These are phyloP conservation scores for Psix sp. DNA, from an alignment of 1,140 invertebrate species.

Conservation along the genomic window DNA sequence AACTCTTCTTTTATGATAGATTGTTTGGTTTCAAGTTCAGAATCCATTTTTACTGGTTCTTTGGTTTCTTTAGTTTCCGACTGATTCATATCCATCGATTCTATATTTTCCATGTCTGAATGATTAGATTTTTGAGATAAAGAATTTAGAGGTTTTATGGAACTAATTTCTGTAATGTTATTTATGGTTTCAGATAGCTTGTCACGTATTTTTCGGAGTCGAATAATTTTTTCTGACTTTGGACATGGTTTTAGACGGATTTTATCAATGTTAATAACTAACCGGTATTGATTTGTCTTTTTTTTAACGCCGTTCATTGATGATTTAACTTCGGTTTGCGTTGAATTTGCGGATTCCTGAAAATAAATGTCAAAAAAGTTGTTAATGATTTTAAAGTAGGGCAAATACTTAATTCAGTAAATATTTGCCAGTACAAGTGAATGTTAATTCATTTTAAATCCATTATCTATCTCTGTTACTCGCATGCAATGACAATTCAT, in stretches of 20 bases:
- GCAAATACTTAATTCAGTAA: no score
- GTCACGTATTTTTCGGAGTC: constrained; percentile 16
- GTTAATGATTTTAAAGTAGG: background rate
- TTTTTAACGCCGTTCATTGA: constrained; percentile 4
- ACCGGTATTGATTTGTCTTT: constrained; percentile 53
- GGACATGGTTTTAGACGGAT: constrained; percentile 62
- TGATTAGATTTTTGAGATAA: constrained; percentile 5
- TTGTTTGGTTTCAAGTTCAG: background rate
- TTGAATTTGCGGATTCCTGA: no score
- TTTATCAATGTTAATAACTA: constrained; percentile 71
- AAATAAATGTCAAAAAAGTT: background rate
- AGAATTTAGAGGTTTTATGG: background rate
- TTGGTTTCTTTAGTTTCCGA: no score
- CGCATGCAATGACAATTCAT: no score
- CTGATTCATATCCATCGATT: background rate
- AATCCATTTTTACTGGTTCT: no score
- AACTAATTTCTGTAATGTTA: background rate
- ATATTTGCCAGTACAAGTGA: no score
- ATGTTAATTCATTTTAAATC: no score
- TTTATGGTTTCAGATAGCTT: constrained; percentile 15
- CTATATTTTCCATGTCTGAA: background rate
- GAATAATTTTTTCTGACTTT: constrained; percentile 49
- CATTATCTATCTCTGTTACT: no score
- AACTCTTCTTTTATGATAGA: background rate
- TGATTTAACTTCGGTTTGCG: background rate